These are phyloP conservation scores for Drosophila subsilvestris DNA, from an alignment of 2,888 invertebrate genomes.

Conservation along the genomic window DNA sequence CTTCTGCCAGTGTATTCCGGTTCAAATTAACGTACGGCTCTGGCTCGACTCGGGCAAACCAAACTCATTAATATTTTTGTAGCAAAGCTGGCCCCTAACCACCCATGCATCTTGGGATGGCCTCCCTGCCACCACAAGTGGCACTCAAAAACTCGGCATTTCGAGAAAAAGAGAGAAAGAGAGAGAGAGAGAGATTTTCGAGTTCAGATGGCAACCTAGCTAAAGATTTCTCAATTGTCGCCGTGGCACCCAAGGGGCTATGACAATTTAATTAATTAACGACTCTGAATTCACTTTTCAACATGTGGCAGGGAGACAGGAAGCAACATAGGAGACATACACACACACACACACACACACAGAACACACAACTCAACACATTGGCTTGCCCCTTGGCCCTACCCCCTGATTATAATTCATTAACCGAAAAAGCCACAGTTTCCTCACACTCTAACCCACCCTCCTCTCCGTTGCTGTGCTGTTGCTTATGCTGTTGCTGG, in stretches of 20 bases:
- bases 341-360: conserved; percentile 33
- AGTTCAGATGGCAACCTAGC: conserved; percentile 47
- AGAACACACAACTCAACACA: conserved; percentile 20
- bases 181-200: background rate
- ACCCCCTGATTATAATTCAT: conserved; percentile 68
- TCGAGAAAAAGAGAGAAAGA: background rate
- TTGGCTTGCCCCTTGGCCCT: conserved; percentile 25
- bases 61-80: conserved; percentile 43
- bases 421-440: conserved; percentile 72
- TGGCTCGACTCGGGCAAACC: background rate
- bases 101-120: too few relatives aligned
- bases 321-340: conserved; percentile 33
- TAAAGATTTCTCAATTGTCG: conserved; percentile 56
- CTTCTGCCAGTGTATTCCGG: conserved; percentile 35
- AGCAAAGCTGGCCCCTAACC: background rate
- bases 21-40: conserved; percentile 22
- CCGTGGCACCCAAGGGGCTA: conserved; percentile 43
- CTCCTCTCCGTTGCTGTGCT: background rate
- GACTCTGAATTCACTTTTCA: conserved; percentile 61
- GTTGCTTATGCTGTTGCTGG: conserved; percentile 17
- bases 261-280: conserved; percentile 74
- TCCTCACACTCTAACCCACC: conserved; percentile 37
- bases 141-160: conserved; percentile 11
- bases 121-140: conserved; percentile 25
- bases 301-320: conserved; percentile 32